Conservation (phyloP, 1,140 invertebrate genomes). For the Tyrophagus putrescentiae region DNA sequence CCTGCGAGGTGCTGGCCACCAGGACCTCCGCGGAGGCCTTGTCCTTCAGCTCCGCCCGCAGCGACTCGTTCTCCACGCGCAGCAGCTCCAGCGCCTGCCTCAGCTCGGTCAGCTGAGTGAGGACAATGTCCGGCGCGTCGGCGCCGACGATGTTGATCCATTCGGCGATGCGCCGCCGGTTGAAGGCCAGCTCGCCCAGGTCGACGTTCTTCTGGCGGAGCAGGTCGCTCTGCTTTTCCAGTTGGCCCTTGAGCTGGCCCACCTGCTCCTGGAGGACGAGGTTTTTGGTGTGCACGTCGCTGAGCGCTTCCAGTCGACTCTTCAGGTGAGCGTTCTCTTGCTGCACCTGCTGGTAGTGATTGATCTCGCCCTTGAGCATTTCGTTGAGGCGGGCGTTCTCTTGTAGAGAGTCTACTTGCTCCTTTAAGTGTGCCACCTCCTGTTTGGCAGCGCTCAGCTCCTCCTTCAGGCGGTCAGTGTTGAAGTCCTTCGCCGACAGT, state of each 20-base stretch:
- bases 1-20: neutral
- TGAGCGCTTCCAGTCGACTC: neutral
- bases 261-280: constrained; percentile 4
- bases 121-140: constrained; percentile 2
- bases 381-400: neutral
- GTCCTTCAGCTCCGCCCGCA: neutral
- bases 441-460: neutral
- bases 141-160: constrained; percentile 6
- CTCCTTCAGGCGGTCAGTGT: neutral
- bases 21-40: neutral
- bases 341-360: neutral
- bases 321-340: constrained; percentile 11
- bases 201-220: neutral
- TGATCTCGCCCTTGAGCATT: constrained; percentile 5
- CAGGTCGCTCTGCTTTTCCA: neutral
- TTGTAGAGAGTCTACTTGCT: neutral
- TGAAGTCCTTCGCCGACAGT: too few species aligned
- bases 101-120: neutral
- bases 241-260: neutral
- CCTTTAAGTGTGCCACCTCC: neutral
- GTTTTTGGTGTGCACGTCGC: neutral
- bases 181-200: neutral
- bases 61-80: neutral
- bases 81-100: neutral
- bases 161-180: neutral